Percentiles rank a stretch among this genome's conserved stretches.
Conservation (phyloP, 92 coral and sea anemone species). For the Diadumene lineata region DNA sequence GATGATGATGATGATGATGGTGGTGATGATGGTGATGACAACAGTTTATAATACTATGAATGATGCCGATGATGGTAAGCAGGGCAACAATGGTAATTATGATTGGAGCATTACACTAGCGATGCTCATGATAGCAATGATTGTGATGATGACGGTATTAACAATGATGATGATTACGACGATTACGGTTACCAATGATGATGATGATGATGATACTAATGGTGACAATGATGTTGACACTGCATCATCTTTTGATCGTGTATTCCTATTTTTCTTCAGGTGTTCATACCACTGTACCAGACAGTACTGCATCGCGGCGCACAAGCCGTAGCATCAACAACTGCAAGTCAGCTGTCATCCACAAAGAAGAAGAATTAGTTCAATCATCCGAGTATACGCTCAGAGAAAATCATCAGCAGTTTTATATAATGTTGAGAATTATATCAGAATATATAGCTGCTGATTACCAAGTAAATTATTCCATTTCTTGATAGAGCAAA, state of each 20-base stretch:
- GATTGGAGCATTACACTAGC: no score
- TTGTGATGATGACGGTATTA: no score
- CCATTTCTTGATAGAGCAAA: no score
- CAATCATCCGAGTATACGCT: not conserved
- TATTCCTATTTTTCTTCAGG: slow-evolving; percentile 35
- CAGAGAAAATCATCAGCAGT: not conserved
- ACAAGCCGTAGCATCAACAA: slow-evolving; percentile 63
- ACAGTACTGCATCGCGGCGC: slow-evolving; percentile 75
- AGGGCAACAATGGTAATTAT: no score
- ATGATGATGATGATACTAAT: not conserved
- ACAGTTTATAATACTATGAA: no score
- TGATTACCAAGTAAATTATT: no score
- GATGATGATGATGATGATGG: not conserved
- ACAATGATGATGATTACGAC: no score
- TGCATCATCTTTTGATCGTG: not conserved
- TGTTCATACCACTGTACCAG: slow-evolving; percentile 69
- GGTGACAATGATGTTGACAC: not conserved
- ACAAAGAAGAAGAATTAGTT: slow-evolving; percentile 35
- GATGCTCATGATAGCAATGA: not conserved
- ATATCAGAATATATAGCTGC: no score
- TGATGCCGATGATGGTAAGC: no score
- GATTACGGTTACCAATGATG: not conserved
- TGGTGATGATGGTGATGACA: not conserved
- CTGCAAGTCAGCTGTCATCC: slow-evolving; percentile 26
- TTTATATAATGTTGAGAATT: not conserved